A percentile compares a stretch with the other conserved stretches of the same genome.
Conservation (phyloP, 2,113 vertebrate species). For the Geococcyx californianus region DNA sequence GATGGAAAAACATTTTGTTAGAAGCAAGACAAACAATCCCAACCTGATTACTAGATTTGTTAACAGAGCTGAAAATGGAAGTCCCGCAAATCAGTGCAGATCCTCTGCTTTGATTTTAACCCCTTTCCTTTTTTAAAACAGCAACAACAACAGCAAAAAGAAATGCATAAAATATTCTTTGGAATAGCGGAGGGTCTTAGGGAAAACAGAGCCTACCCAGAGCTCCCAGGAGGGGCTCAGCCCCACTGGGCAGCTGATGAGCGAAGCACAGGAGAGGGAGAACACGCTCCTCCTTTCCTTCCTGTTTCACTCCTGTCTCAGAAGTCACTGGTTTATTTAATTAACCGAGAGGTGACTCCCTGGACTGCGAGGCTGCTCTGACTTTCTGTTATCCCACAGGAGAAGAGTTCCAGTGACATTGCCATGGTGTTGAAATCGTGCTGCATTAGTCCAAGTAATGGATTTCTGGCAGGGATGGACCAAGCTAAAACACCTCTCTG, state of each 20-base stretch:
- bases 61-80: not conserved
- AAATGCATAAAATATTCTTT: constrained; percentile 40
- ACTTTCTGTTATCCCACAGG: rapidly evolving
- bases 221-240: not conserved
- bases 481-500: not conserved
- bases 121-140: not conserved
- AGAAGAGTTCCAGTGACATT: not conserved
- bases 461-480: not conserved
- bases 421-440: rapidly evolving
- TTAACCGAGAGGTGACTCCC: not conserved
- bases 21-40: constrained; percentile 38
- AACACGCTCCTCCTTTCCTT: not conserved
- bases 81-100: not conserved
- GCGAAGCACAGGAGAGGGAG: not conserved
- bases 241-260: not conserved
- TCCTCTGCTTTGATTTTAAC: not conserved
- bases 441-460: rapidly evolving
- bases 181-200: not conserved
- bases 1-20: constrained; percentile 22
- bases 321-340: not conserved
- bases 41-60: not conserved
- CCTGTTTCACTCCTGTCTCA: not conserved
- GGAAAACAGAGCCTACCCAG: not conserved
- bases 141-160: not conserved
- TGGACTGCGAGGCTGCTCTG: not conserved